Conservation (phyloP, 2,888 invertebrate genomes). For the Sesia apiformis region DNA sequence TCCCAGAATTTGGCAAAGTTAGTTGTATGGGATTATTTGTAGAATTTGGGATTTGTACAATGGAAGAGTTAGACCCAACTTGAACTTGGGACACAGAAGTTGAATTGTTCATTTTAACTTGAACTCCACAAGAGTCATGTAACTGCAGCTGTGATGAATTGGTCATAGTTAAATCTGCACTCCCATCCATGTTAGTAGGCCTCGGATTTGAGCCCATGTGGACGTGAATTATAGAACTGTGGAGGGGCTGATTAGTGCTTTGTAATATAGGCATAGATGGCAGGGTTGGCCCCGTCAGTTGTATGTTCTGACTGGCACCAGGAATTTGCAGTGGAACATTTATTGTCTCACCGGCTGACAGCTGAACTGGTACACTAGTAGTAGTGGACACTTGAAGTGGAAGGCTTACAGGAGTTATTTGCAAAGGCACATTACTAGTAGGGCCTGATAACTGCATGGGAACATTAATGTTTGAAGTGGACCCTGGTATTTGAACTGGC, state of each 20-base stretch:
- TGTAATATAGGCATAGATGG: slow-evolving; percentile 63
- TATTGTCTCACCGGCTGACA: slow-evolving; percentile 60
- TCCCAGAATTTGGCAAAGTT: slow-evolving; percentile 28
- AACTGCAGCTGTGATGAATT: slow-evolving; percentile 50
- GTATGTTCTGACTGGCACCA: slow-evolving; percentile 45
- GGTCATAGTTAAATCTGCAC: slow-evolving; percentile 43
- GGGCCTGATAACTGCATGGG: slow-evolving; percentile 60
- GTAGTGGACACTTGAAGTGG: slow-evolving; percentile 59
- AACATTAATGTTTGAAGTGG: slow-evolving; percentile 61
- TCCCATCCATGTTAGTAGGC: slow-evolving; percentile 42
- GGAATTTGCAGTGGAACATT: slow-evolving; percentile 63
- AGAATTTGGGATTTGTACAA: slow-evolving; percentile 58
- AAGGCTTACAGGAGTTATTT: slow-evolving; percentile 58
- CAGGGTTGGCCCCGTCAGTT: slow-evolving; percentile 40
- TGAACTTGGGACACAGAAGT: slow-evolving; percentile 52
- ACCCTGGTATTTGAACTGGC: slow-evolving; percentile 64
- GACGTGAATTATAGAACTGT: slow-evolving; percentile 62
- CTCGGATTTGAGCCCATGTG: slow-evolving; percentile 60
- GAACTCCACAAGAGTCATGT: slow-evolving; percentile 41
- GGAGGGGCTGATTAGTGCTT: slow-evolving; percentile 42
- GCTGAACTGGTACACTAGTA: slow-evolving; percentile 56
- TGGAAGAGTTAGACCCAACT: slow-evolving; percentile 41
- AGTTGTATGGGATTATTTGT: slow-evolving; percentile 53
- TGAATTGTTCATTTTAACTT: slow-evolving; percentile 49
- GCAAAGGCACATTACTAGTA: slow-evolving; percentile 49